Evolutionary conservation across 64 coral and sea anemone species (phyloP).

Genomic region (Acropora yongei): DNA sequence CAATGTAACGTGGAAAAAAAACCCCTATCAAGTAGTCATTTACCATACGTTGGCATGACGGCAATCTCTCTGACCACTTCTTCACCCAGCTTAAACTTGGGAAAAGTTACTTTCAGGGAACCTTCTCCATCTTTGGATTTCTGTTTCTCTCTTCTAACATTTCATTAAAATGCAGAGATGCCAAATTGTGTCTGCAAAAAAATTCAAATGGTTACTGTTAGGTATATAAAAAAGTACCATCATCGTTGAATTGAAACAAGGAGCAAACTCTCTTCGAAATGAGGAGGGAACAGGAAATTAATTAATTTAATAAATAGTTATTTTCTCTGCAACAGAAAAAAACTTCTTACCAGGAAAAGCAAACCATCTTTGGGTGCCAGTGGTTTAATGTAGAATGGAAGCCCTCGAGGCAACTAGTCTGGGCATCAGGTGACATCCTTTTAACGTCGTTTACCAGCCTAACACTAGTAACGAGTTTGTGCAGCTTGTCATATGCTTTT

Average conservation of each 20-base stretch:
- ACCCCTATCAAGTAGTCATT: not conserved
- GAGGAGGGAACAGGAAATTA: no score
- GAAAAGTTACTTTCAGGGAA: not conserved
- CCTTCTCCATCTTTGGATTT: not conserved
- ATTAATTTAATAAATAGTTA: no score
- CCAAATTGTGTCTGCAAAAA: conserved; percentile 19
- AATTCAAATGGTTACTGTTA: no score
- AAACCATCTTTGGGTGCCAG: no score
- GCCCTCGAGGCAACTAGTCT: no score
- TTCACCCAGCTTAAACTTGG: conserved; percentile 23
- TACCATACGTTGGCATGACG: not conserved
- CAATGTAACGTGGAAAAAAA: no score
- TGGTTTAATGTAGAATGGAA: no score
- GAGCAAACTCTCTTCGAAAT: no score
- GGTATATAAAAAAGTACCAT: no score
- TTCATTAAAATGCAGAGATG: conserved; percentile 19
- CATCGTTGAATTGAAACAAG: no score
- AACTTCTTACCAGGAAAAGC: no score
- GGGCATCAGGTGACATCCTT: conserved; percentile 11
- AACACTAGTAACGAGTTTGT: not conserved
- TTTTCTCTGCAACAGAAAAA: no score
- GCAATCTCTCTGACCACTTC: conserved; percentile 8
- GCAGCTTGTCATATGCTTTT: not conserved
- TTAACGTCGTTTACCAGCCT: not conserved
- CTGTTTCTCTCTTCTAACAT: not conserved